Evolutionary conservation across 1,140 invertebrate species (phyloP), one percentile per base, ranked within the genome.

Genomic region (Orchesella cincta): DNA sequence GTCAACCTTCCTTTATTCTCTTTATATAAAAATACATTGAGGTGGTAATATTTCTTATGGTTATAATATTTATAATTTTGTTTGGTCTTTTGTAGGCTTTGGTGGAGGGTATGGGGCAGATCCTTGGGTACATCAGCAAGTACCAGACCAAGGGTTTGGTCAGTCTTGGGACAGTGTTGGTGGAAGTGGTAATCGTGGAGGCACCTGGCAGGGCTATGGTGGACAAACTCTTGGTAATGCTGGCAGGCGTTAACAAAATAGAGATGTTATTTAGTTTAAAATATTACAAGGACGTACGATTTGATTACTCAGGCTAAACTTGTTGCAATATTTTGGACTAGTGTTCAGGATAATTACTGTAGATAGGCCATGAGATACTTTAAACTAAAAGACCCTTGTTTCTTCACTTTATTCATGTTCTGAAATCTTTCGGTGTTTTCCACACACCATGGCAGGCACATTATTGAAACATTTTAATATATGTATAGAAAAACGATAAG

Each of bases 141-240:
- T 80, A 67, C 81, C 81, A 8, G 79, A 82, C 70, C 81, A 82
- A 76, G 81, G 81, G 8, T 82, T 74, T 72, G 81, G 81, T 52
- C 79, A 78, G 67, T 71, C 74, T 52, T 82, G 81, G 81, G 81
- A 79, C 23, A 79, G 75, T 71, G 74, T 75, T 18, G 76, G 76
- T 5, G 73, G 33, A 75, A 62, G 76, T 14, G 57, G 75, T 51
- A 35, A 74, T 36, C 70, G 77, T 39, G 78, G 76, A 26, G 79
- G 79, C 54, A 80, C 78, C 18, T 79, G 77, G 79, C 74, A 78
- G 72, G 81, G 82, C 34, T 80, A 79, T 23, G 78, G 76, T 26
- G 76, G 81, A 51, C 76, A 79, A 74, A 79, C 76, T 26, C 75
- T 75, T 75, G 79, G 74, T 29, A 57, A 54, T 34, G 31, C 29